Evolutionary conservation across 2,888 invertebrate genomes (phyloP).

Genomic region (Cistogaster globosa): DNA sequence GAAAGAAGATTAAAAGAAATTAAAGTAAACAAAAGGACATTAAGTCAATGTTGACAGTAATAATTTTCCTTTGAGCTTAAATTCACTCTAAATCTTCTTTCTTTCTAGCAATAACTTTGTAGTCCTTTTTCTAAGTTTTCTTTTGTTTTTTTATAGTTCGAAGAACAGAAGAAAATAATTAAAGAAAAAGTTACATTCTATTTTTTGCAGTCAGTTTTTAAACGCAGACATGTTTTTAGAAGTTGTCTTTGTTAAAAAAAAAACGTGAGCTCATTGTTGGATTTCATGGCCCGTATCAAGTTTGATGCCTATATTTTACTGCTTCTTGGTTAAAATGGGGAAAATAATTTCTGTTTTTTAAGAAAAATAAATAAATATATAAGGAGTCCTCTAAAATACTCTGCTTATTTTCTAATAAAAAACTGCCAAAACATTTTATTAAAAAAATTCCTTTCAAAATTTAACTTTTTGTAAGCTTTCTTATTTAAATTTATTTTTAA

Average conservation of each 20-base stretch:
- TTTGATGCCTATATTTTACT: neutral
- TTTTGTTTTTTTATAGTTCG: neutral
- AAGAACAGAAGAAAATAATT: neutral
- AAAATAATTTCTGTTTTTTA: neutral
- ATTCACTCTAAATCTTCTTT: no score
- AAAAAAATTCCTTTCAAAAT: no score
- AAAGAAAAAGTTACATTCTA: neutral
- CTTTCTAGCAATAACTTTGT: no score
- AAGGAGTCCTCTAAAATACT: no score
- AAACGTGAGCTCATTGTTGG: constrained; percentile 65
- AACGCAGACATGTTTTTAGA: constrained; percentile 44
- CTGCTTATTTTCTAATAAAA: no score
- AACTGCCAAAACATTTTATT: no score
- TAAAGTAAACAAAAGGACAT: neutral
- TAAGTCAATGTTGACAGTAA: neutral
- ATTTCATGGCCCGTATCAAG: constrained; percentile 38
- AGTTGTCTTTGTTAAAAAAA: constrained; percentile 40
- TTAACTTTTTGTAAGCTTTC: no score
- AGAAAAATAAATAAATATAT: no score
- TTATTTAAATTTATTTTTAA: no score
- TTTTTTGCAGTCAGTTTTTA: neutral
- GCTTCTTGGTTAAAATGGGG: neutral
- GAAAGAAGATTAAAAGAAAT: neutral
- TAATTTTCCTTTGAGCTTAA: neutral
- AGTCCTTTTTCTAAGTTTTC: neutral